Conservation (phyloP, 1,140 invertebrate species). For the Wasmannia auropunctata region DNA sequence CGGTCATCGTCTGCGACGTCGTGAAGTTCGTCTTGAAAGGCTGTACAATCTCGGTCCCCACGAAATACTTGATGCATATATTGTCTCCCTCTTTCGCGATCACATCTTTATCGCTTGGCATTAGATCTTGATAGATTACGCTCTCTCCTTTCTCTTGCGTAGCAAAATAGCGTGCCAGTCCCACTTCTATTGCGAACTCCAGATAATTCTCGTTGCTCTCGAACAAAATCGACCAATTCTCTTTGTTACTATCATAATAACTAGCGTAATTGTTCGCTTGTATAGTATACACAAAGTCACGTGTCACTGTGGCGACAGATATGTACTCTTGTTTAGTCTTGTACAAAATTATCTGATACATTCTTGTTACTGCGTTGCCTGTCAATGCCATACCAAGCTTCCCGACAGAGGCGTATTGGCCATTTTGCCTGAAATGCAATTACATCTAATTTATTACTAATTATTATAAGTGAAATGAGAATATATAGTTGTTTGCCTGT, state of each 20-base stretch:
- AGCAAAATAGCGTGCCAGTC: conserved; percentile 76
- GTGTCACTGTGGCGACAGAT: conserved; percentile 77
- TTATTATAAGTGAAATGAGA: conserved; percentile 21
- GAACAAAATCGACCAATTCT: conserved; percentile 83
- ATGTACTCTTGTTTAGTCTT: conserved; percentile 79
- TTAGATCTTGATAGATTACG: conserved; percentile 78
- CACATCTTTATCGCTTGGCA: conserved; percentile 59
- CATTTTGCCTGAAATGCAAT: conserved; percentile 76
- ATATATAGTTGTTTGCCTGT: not conserved
- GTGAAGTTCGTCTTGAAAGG: conserved; percentile 72
- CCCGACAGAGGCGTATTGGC: conserved; percentile 77
- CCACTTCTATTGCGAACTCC: conserved; percentile 80
- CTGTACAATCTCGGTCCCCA: conserved; percentile 75
- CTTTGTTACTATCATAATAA: conserved; percentile 80
- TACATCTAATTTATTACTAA: conserved; percentile 46
- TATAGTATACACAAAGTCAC: conserved; percentile 78
- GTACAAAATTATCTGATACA: conserved; percentile 82
- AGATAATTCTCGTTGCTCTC: conserved; percentile 74
- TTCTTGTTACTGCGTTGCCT: conserved; percentile 73
- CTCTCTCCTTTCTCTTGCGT: conserved; percentile 66
- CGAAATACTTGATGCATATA: conserved; percentile 74
- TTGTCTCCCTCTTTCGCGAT: conserved; percentile 74
- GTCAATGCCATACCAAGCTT: conserved; percentile 81
- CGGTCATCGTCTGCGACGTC: conserved; percentile 71
- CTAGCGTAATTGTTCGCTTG: conserved; percentile 81